phyloP scores from a whole-genome alignment of 2,888 invertebrate genomes.

The Dascillus cervinus region DNA sequence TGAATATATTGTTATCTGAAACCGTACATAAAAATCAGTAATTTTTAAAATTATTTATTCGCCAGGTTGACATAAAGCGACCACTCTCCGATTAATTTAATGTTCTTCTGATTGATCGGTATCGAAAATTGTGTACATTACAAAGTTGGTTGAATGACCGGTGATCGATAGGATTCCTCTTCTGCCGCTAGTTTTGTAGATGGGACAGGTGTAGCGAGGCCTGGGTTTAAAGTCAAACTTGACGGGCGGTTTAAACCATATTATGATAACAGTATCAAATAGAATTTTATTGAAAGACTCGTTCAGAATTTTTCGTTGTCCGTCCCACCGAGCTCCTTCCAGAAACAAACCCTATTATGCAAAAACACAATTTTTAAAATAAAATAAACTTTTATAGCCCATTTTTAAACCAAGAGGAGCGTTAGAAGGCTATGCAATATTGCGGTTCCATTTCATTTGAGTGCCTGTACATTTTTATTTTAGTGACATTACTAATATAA shows the following conservation, averaged over 20 bases:
- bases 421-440: no score
- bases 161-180: slow-evolving; percentile 73
- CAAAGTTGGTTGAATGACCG: slow-evolving; percentile 79
- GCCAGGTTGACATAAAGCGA: slow-evolving; percentile 70
- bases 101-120: slow-evolving; percentile 57
- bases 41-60: no score
- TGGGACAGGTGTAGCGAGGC: slow-evolving; percentile 64
- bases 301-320: slow-evolving; percentile 54
- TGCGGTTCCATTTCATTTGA: no score
- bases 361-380: no score
- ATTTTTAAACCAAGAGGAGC: no score
- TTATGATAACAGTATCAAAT: slow-evolving; percentile 75
- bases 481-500: no score
- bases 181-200: slow-evolving; percentile 76
- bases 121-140: slow-evolving; percentile 62
- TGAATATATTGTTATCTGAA: no score
- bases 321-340: slow-evolving; percentile 87
- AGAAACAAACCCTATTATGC: slow-evolving; percentile 76
- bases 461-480: no score
- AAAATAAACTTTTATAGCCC: no score
- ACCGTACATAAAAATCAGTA: no score
- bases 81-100: slow-evolving; percentile 76
- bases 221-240: slow-evolving; percentile 50
- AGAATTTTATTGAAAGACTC: slow-evolving; percentile 81
- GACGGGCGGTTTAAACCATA: slow-evolving; percentile 73